Conservation (phyloP, 2,113 vertebrate genomes). For the Speoplatyrhinus poulsoni region DNA sequence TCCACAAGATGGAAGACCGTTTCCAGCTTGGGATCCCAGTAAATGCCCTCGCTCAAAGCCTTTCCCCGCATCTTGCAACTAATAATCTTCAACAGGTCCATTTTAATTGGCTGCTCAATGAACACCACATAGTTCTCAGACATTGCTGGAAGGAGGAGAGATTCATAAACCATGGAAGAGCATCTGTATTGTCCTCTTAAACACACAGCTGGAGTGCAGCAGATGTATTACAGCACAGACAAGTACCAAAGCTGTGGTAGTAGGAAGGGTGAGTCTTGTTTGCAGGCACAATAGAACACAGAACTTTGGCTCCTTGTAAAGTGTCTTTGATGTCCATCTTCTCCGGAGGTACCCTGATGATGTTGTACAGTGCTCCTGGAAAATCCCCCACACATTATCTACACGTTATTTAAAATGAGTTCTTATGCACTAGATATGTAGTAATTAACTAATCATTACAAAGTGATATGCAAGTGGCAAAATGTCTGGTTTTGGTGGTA, state of each 20-base stretch:
- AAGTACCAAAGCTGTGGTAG: slow-evolving; percentile 93
- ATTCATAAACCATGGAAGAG: background rate
- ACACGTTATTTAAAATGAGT: too few relatives aligned
- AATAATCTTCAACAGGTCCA: slow-evolving; percentile 86
- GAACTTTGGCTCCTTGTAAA: slow-evolving; percentile 81
- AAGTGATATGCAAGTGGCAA: too few relatives aligned
- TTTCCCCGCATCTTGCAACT: slow-evolving; percentile 80
- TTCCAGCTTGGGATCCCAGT: slow-evolving; percentile 88
- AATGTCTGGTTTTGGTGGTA: too few relatives aligned
- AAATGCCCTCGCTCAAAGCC: slow-evolving; percentile 78
- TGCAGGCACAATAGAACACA: slow-evolving; percentile 84
- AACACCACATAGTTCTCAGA: slow-evolving; percentile 92
- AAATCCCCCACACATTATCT: background rate
- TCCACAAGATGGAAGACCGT: slow-evolving; percentile 87
- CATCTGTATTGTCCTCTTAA: background rate
- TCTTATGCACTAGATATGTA: too few relatives aligned
- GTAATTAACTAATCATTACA: too few relatives aligned
- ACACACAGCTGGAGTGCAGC: background rate
- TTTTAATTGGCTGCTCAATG: slow-evolving; percentile 88
- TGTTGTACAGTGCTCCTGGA: slow-evolving; percentile 86
- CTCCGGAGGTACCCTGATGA: slow-evolving; percentile 84
- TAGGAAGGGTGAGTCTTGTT: slow-evolving; percentile 87
- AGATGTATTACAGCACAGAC: background rate
- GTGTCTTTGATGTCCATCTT: slow-evolving; percentile 66
- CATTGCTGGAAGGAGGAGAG: slow-evolving; percentile 80